Evolutionary conservation across 1,140 invertebrate species (phyloP).

Genomic region (Zophobas morio): DNA sequence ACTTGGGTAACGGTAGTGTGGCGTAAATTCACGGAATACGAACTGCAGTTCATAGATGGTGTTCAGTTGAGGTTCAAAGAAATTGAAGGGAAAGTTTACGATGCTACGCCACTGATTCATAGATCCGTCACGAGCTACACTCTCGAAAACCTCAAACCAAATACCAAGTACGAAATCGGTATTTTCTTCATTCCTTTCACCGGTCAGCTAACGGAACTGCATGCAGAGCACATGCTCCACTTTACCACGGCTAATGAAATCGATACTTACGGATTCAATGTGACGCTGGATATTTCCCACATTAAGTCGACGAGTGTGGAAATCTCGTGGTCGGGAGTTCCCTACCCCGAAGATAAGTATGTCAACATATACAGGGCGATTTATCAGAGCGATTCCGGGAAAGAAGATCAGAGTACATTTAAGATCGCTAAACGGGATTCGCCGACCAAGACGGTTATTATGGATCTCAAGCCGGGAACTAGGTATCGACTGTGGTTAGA

Average conservation of each 20-base stretch:
- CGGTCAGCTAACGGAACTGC: conserved; percentile 80
- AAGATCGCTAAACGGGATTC: conserved; percentile 87
- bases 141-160: conserved; percentile 80
- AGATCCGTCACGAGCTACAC: conserved; percentile 80
- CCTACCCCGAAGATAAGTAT: conserved; percentile 89
- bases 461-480: conserved; percentile 84
- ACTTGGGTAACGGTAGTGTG: conserved; percentile 84
- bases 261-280: conserved; percentile 81
- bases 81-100: conserved; percentile 78
- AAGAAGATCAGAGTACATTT: conserved; percentile 86
- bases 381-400: conserved; percentile 82
- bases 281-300: conserved; percentile 80
- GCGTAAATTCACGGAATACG: conserved; percentile 85
- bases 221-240: conserved; percentile 78
- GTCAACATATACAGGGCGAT: conserved; percentile 92
- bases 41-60: conserved; percentile 83
- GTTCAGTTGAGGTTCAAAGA: conserved; percentile 82
- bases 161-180: conserved; percentile 82
- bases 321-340: conserved; percentile 86
- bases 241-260: conserved; percentile 73
- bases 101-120: conserved; percentile 84
- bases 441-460: conserved; percentile 78
- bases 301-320: conserved; percentile 84
- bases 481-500: conserved; percentile 89
- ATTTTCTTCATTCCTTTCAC: conserved; percentile 84